Percentiles rank a stretch among this genome's conserved stretches.
Conservation (phyloP, 2,797 vertebrate species). For the Argyrosomus regius region DNA sequence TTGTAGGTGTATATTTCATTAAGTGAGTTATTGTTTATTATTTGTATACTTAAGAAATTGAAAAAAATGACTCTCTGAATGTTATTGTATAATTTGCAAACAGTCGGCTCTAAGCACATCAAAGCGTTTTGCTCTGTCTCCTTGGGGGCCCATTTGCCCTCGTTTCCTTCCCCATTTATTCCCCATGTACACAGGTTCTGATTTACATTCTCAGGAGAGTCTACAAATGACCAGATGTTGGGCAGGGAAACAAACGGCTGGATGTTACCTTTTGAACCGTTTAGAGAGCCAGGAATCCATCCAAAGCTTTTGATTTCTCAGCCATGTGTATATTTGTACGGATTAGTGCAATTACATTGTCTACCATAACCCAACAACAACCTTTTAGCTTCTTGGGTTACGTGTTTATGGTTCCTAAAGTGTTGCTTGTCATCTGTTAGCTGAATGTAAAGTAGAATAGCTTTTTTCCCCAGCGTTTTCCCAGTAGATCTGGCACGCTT, state of each 20-base stretch:
- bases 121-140: conserved; percentile 51
- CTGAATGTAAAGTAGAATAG: conserved; percentile 37
- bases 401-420: conserved; percentile 19
- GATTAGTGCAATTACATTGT: conserved; percentile 37
- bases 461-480: conserved; percentile 44
- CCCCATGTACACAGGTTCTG: conserved; percentile 35
- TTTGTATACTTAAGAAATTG: conserved; percentile 10
- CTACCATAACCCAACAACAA: conserved; percentile 18
- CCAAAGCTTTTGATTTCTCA: conserved; percentile 36
- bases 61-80: conserved; percentile 34
- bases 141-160: conserved; percentile 55
- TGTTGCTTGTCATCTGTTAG: conserved; percentile 24
- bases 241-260: conserved; percentile 53
- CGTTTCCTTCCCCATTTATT: conserved; percentile 32
- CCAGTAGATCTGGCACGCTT: conserved; percentile 52
- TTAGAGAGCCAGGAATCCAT: conserved; percentile 27
- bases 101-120: conserved; percentile 42
- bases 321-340: conserved; percentile 27
- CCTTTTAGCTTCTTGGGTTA: conserved; percentile 21
- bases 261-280: conserved; percentile 54
- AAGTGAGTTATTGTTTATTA: background rate
- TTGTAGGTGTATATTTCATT: conserved; percentile 11
- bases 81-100: conserved; percentile 51
- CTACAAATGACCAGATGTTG: conserved; percentile 69
- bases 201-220: conserved; percentile 52